A percentile compares a stretch with the other conserved stretches of the same genome.
These are phyloP conservation scores for Melanotaenia maccullochi DNA, from an alignment of 2,797 vertebrate genomes.

Conservation along the genomic window DNA sequence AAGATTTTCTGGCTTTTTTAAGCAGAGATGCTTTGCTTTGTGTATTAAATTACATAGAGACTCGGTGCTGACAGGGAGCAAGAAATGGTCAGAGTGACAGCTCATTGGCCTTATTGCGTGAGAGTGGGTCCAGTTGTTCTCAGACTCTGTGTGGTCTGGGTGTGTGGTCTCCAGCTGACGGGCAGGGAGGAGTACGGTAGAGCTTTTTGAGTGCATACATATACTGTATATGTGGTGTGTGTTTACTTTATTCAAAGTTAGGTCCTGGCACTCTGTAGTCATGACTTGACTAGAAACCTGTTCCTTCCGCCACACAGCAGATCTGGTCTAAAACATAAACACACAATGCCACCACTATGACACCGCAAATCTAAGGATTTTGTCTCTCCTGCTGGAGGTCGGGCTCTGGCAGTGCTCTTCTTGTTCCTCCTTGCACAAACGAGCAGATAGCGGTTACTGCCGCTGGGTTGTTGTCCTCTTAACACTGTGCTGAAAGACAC, in stretches of 20 bases:
- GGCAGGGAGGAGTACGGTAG: conserved; percentile 83
- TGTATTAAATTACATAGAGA: conserved; percentile 34
- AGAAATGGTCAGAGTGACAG: conserved; percentile 84
- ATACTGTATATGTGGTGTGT: conserved; percentile 41
- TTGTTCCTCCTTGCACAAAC: too few relatives aligned
- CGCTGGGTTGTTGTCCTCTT: too few relatives aligned
- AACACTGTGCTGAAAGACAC: too few relatives aligned
- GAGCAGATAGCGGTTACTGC: too few relatives aligned
- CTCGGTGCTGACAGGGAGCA: conserved; percentile 38
- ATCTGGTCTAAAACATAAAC: conserved; percentile 68
- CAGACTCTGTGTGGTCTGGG: conserved; percentile 88
- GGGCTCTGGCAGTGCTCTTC: too few relatives aligned
- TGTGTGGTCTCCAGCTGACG: conserved; percentile 95
- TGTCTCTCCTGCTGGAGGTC: neutral
- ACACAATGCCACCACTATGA: conserved; percentile 60
- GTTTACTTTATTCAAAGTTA: conserved; percentile 80
- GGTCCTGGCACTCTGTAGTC: conserved; percentile 73
- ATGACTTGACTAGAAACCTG: conserved; percentile 64
- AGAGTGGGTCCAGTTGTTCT: conserved; percentile 86
- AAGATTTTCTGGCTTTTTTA: conserved; percentile 3
- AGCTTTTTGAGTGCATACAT: conserved; percentile 56
- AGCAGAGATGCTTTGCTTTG: conserved; percentile 23
- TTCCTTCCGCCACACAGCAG: conserved; percentile 68
- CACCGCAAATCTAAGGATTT: conserved; percentile 58
- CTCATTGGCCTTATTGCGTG: conserved; percentile 87